Conservation (phyloP, 2,888 invertebrate genomes). For the Micropterix aruncella region DNA sequence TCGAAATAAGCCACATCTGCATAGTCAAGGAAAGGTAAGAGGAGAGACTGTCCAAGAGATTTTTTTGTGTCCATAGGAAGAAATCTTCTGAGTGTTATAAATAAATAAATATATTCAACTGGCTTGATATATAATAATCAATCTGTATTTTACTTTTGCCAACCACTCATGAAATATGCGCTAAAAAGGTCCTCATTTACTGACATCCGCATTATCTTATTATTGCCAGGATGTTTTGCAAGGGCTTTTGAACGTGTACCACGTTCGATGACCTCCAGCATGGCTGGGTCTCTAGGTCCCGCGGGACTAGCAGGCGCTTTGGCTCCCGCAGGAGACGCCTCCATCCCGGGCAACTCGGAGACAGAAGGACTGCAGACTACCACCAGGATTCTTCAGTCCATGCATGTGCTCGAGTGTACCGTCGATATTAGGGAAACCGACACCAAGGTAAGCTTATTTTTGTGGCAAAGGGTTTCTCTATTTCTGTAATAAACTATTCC, state of each 20-base stretch:
- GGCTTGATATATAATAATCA: too few species aligned
- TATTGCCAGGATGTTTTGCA: conserved; percentile 72
- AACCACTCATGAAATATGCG: too few species aligned
- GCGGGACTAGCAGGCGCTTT: conserved; percentile 22
- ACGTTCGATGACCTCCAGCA: conserved; percentile 65
- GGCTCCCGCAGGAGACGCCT: conserved; percentile 24
- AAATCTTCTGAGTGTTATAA: too few species aligned
- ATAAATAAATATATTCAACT: too few species aligned
- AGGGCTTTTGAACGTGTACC: conserved; percentile 88
- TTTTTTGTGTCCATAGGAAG: too few species aligned
- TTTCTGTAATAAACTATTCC: conserved; percentile 3
- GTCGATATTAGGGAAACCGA: conserved; percentile 91
- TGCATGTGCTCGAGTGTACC: conserved; percentile 81
- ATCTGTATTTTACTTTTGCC: too few species aligned
- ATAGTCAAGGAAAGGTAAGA: too few species aligned
- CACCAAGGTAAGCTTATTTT: conserved; percentile 50
- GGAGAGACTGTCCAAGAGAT: too few species aligned
- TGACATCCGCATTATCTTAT: too few species aligned
- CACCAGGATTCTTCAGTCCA: conserved; percentile 31
- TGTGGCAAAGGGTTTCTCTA: too few species aligned
- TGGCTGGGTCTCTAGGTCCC: conserved; percentile 51
- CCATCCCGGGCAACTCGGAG: conserved; percentile 46
- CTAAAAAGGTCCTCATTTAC: too few species aligned
- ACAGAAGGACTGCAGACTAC: conserved; percentile 41
- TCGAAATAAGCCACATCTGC: too few species aligned